These are phyloP conservation scores for Ceuthmochares aereus DNA, from an alignment of 2,113 vertebrate species.

Conservation along the genomic window DNA sequence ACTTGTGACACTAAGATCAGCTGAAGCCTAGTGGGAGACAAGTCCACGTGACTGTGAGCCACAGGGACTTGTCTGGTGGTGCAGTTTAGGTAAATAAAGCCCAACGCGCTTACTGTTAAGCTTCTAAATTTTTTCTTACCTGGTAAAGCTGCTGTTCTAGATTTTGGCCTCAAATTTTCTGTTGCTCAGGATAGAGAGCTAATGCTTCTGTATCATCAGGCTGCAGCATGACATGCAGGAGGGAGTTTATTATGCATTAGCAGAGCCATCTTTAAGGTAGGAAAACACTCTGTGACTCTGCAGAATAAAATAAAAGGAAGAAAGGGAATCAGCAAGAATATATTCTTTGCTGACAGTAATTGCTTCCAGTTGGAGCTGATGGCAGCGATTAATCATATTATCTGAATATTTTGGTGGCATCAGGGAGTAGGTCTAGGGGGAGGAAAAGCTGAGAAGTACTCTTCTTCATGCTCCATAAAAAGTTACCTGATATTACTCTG, in stretches of 20 bases:
- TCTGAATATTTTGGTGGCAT: neutral
- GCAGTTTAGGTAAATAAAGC: constrained; percentile 15
- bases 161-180: constrained; percentile 22
- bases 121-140: neutral
- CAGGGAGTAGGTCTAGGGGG: neutral
- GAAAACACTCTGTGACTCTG: neutral
- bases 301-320: neutral
- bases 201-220: neutral
- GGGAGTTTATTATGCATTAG: constrained; percentile 42
- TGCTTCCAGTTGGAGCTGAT: neutral
- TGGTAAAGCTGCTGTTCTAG: neutral
- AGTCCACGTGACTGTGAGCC: neutral
- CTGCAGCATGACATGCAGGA: constrained; percentile 18
- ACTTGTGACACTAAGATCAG: constrained; percentile 36
- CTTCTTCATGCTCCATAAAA: neutral
- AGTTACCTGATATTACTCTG: neutral
- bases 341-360: neutral
- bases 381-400: neutral
- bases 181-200: neutral
- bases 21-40: constrained; percentile 45
- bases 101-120: neutral
- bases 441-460: neutral
- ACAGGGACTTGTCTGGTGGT: neutral
- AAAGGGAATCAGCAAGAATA: neutral
- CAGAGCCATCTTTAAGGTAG: constrained; percentile 16